These are phyloP conservation scores for Gandaritis pyraliata DNA, from an alignment of 2,888 invertebrate species.

Conservation along the genomic window DNA sequence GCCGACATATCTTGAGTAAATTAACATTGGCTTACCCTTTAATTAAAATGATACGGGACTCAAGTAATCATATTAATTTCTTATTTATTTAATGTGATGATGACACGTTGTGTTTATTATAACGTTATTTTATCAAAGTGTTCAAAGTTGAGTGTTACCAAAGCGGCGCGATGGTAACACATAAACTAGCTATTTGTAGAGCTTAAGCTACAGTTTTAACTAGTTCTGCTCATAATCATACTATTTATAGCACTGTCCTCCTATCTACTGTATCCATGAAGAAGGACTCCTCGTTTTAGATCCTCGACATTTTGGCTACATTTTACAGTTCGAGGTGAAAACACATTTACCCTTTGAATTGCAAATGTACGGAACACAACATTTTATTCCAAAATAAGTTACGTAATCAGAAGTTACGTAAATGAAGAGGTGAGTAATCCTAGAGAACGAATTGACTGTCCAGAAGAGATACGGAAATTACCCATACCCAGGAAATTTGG, in stretches of 20 bases:
- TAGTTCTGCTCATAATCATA: slow-evolving; percentile 11
- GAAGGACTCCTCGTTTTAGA: not conserved
- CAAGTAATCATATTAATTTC: slow-evolving; percentile 15
- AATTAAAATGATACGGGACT: slow-evolving; percentile 46
- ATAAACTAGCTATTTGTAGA: not conserved
- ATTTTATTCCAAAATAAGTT: slow-evolving; percentile 22
- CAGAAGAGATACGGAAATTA: slow-evolving; percentile 68
- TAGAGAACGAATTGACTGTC: slow-evolving; percentile 65
- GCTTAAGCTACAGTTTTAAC: not conserved
- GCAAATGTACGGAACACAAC: slow-evolving; percentile 13
- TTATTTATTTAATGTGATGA: slow-evolving; percentile 25
- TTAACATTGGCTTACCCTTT: slow-evolving; percentile 62
- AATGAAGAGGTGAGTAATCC: slow-evolving; percentile 60
- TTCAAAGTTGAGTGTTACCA: no score
- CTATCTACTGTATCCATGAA: slow-evolving; percentile 2
- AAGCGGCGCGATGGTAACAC: not conserved
- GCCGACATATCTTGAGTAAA: slow-evolving; percentile 76
- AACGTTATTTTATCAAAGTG: slow-evolving; percentile 8
- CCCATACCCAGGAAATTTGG: slow-evolving; percentile 65
- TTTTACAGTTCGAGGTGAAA: not conserved
- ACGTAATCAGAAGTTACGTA: slow-evolving; percentile 44
- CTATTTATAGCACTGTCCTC: slow-evolving; percentile 5
- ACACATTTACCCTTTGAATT: slow-evolving; percentile 18
- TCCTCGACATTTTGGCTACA: slow-evolving; percentile 2
- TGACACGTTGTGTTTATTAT: slow-evolving; percentile 1